phyloP scores from a whole-genome alignment of 2,797 vertebrate species.

The Tokudaia tokunoshimensis region DNA sequence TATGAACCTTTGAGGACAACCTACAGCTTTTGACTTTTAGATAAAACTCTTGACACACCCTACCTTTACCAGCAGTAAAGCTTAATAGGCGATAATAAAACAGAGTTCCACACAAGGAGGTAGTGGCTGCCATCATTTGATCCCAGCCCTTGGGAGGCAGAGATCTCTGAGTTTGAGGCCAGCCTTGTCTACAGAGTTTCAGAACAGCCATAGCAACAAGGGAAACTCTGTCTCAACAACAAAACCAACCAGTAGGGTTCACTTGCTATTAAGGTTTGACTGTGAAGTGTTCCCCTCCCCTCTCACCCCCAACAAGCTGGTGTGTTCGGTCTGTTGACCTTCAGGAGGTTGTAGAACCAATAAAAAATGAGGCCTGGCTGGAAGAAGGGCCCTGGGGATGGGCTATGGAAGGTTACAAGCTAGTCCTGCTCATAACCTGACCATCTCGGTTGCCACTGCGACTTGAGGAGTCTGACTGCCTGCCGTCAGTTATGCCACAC shows the following conservation, averaged over 20 bases:
- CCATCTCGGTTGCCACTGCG: neutral
- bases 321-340: neutral
- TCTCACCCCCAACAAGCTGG: neutral
- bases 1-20: neutral
- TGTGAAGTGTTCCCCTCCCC: neutral
- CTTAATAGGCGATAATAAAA: too few species aligned
- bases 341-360: neutral
- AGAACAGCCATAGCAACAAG: neutral
- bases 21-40: neutral
- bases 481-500: too few species aligned
- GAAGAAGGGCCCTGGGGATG: neutral
- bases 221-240: neutral
- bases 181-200: neutral
- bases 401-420: neutral
- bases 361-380: neutral
- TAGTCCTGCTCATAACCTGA: neutral
- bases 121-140: neutral
- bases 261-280: neutral
- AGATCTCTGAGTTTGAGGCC: neutral
- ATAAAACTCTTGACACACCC: neutral
- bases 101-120: neutral
- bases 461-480: neutral
- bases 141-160: neutral
- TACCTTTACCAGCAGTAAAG: neutral
- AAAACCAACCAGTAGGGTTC: neutral